phyloP scores from a whole-genome alignment of 1,140 invertebrate genomes.

The Nasonia giraulti region DNA sequence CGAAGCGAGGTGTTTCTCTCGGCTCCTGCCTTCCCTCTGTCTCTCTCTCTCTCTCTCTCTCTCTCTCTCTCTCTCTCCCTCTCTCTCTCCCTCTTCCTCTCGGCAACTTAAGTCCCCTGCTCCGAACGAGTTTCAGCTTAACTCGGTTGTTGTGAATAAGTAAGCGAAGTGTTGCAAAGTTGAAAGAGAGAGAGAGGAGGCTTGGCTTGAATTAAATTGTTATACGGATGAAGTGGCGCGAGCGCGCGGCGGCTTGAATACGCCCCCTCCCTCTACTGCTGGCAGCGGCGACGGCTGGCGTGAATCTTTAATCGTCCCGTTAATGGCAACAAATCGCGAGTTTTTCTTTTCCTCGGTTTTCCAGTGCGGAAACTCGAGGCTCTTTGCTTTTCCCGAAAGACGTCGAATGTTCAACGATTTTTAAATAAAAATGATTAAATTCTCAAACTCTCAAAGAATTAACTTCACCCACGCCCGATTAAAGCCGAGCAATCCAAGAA shows the following conservation, averaged over 20 bases:
- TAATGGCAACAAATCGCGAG: conserved; percentile 64
- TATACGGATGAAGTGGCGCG: conserved; percentile 71
- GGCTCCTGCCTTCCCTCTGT: conserved; percentile 46
- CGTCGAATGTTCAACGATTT: too few species aligned
- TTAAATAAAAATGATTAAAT: too few species aligned
- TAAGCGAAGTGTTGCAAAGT: conserved; percentile 73
- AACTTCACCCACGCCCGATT: too few species aligned
- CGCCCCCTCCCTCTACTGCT: conserved; percentile 5
- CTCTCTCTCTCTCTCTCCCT: not conserved
- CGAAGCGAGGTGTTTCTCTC: conserved; percentile 64
- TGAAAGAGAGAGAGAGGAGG: conserved; percentile 52
- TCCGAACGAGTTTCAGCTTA: conserved; percentile 69
- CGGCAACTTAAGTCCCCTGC: conserved; percentile 25
- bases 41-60: not conserved
- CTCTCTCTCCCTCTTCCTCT: not conserved
- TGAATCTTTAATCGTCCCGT: conserved; percentile 70
- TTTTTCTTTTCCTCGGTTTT: not conserved
- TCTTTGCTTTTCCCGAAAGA: too few species aligned
- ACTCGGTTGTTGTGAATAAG: conserved; percentile 73
- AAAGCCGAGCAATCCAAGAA: not conserved
- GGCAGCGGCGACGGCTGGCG: conserved; percentile 57
- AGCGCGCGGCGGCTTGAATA: conserved; percentile 49
- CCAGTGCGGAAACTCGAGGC: not conserved
- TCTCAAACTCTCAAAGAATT: too few species aligned
- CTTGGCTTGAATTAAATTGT: conserved; percentile 71